A percentile compares a stretch with the other conserved stretches of the same genome.
Conservation (phyloP, 2,888 invertebrate species). For the Brenthis hecate region DNA sequence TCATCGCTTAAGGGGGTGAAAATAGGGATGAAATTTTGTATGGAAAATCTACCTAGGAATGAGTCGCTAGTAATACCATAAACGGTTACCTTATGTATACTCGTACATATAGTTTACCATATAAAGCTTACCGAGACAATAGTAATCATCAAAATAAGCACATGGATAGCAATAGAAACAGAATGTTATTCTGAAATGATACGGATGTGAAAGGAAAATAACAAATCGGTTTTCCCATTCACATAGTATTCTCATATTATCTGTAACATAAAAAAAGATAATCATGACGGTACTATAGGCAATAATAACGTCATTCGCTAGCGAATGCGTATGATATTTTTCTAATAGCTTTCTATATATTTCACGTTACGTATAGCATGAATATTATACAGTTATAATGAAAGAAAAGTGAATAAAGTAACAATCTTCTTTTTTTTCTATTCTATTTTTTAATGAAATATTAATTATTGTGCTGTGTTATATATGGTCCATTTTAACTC, state of each 20-base stretch:
- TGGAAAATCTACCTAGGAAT: too few relatives aligned
- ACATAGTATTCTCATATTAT: constrained; percentile 57
- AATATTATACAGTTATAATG: not conserved
- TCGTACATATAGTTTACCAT: too few relatives aligned
- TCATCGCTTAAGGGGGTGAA: too few relatives aligned
- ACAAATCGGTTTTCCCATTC: constrained; percentile 55
- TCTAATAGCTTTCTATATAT: not conserved
- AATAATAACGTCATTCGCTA: constrained; percentile 1
- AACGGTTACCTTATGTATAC: too few relatives aligned
- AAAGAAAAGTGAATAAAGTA: too few relatives aligned
- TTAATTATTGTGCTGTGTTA: too few relatives aligned
- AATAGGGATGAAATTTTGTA: too few relatives aligned
- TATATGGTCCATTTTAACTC: too few relatives aligned
- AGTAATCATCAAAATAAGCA: not conserved
- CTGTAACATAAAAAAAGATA: constrained; percentile 47
- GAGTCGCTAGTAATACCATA: too few relatives aligned
- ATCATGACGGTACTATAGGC: constrained; percentile 9
- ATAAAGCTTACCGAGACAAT: not conserved
- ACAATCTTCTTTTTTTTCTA: too few relatives aligned
- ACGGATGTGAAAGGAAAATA: constrained; percentile 48
- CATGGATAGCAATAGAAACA: constrained; percentile 26
- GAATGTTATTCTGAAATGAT: constrained; percentile 41
- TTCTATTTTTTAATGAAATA: too few relatives aligned
- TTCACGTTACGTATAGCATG: not conserved
- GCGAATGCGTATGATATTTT: not conserved